Conservation (phyloP, 2,113 vertebrate genomes). For the Cichladusa arquata region DNA sequence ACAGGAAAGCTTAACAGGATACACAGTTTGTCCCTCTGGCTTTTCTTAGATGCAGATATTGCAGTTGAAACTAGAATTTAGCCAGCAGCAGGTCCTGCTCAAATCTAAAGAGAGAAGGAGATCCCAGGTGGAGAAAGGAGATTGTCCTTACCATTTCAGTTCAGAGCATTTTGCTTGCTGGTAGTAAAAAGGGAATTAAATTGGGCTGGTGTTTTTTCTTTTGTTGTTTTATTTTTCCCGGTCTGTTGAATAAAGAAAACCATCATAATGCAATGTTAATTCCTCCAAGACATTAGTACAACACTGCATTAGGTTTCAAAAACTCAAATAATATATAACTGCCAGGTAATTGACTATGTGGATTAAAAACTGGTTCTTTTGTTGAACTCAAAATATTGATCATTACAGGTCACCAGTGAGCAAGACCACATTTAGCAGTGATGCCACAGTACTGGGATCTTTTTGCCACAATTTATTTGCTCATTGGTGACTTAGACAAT, state of each 20-base stretch:
- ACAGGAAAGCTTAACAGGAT: not conserved
- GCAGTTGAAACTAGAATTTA: not conserved
- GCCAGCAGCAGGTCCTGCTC: not conserved
- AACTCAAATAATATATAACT: not conserved
- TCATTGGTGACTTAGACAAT: not conserved
- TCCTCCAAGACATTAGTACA: not conserved
- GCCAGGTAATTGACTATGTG: not conserved
- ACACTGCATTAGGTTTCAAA: not conserved
- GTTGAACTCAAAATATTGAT: not conserved
- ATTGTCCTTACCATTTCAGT: not conserved
- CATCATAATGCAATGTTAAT: not conserved
- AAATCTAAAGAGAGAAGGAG: not conserved
- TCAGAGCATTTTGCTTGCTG: not conserved
- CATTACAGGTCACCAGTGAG: not conserved
- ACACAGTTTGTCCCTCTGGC: not conserved
- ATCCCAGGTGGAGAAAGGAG: not conserved
- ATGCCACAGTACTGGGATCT: not conserved
- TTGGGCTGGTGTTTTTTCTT: not conserved
- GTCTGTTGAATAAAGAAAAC: not conserved
- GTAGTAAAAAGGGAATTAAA: not conserved
- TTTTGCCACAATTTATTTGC: not conserved
- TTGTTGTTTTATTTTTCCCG: not conserved
- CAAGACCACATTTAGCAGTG: rapidly evolving
- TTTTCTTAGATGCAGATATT: not conserved
- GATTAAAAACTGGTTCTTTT: not conserved